Evolutionary conservation across 1,140 invertebrate species (phyloP).

Genomic region (Rhagoletis pomonella): DNA sequence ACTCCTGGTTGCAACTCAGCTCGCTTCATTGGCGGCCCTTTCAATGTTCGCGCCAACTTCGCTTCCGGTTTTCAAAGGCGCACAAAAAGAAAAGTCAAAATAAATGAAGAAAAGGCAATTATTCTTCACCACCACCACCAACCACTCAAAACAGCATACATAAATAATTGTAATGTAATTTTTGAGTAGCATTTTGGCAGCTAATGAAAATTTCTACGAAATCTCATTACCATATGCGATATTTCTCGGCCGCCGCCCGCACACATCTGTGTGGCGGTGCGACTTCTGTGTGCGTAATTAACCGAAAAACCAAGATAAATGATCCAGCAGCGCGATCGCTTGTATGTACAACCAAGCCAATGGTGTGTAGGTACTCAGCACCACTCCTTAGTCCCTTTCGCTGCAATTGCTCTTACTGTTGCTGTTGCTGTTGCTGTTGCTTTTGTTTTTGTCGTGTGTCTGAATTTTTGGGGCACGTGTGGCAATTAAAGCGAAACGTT

Average conservation of each 20-base stretch:
- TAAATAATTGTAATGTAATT: not conserved
- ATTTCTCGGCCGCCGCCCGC: constrained; percentile 3
- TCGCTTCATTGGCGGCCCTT: constrained; percentile 23
- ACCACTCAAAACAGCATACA: not conserved
- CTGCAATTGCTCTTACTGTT: not conserved
- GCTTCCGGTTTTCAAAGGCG: constrained; percentile 5
- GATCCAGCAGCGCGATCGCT: not conserved
- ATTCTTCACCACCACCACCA: not conserved
- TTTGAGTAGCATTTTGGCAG: not conserved
- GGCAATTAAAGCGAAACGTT: constrained; percentile 37
- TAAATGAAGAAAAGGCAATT: not conserved
- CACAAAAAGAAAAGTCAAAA: not conserved
- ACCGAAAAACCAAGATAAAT: constrained; percentile 40
- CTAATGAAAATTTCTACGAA: constrained; percentile 43
- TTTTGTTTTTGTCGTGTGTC: constrained; percentile 49
- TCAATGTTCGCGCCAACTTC: constrained; percentile 30
- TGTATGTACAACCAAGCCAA: not conserved
- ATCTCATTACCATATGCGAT: not conserved
- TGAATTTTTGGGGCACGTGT: constrained; percentile 41
- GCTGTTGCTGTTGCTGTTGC: not conserved
- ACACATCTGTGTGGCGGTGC: constrained; percentile 23
- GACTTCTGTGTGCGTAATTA: constrained; percentile 23
- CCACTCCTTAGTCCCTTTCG: not conserved
- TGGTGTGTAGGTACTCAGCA: too few relatives aligned
- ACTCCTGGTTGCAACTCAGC: not conserved